Base-by-base conservation (phyloP, 2,888 invertebrate genomes). In the Pollenia amentaria region DNA sequence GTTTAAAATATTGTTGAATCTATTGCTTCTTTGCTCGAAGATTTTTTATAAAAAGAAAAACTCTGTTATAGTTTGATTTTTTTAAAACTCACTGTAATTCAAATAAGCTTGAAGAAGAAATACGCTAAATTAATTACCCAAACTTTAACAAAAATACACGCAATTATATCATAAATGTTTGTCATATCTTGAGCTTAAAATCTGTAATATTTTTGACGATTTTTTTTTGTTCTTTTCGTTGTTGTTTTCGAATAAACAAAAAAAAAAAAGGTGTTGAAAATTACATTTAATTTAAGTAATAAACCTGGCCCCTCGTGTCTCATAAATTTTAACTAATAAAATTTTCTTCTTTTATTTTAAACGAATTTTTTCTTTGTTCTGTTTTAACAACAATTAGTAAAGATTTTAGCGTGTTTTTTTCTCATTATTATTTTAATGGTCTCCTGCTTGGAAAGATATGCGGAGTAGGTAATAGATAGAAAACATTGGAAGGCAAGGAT, bases 201-300 rank as follows among this genome's bases (percentile, higher is more conserved):
- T 83, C 57, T 73, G 11, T 46, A 57, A 38, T 44, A 55, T 40
- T 21, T 64, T 44, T 65, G 38, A 0, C 48, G 53, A 55, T 38
- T 75, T 57, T 77, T 78, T 65, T 9, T 60, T 42, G 3, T 51
- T 29, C 51, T 85, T 85, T 88, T 88, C 81, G 87, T 89, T 89
- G 89, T 88, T 89, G 87, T 89, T 88, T 83, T 51, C 44, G 57
- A 62, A 57, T 42, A 65, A 67, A 57, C 57, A 48, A 51, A 70
- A 29, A 29, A 29, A 29, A 29, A 29, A 76, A 60, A 83, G 67
- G 65, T 70, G 82, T 83, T 79, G 57, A 83, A 78, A 76, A 80
- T 53, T 64, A 69, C 18, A 46, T 79, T 76, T 60, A 80, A 82
- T 85, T 82, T 69, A 62, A 77, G 51, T 67, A 73, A 67, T 67